Conservation (phyloP, 1,140 invertebrate species). For the Aphelenchoides avenae region DNA sequence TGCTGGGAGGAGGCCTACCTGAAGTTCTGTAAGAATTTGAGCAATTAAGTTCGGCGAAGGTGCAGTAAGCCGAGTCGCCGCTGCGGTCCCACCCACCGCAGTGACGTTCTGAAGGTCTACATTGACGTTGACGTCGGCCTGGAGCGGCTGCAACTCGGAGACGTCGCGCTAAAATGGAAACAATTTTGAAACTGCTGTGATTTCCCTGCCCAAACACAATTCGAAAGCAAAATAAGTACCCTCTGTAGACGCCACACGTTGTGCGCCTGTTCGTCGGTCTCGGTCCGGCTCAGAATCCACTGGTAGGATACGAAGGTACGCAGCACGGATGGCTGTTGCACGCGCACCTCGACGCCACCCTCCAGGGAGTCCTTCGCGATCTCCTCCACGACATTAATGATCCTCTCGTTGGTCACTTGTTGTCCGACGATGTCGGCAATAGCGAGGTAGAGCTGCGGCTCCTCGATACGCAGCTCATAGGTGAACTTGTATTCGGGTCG, state of each 20-base stretch:
- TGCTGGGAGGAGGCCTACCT: too few species aligned
- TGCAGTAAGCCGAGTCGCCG: too few species aligned
- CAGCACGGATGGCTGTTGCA: conserved; percentile 5
- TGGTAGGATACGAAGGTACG: conserved; percentile 11
- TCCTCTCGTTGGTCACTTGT: neutral
- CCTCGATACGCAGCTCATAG: conserved; percentile 14
- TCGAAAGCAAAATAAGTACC: too few species aligned
- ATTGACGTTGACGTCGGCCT: too few species aligned
- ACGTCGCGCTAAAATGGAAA: too few species aligned
- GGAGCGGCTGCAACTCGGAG: too few species aligned
- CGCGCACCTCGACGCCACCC: conserved; percentile 7
- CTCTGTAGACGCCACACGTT: conserved; percentile 5
- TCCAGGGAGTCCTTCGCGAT: neutral
- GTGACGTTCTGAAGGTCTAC: too few species aligned
- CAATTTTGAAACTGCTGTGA: too few species aligned
- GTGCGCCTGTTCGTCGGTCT: conserved; percentile 3
- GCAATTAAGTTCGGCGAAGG: too few species aligned
- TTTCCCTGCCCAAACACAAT: too few species aligned
- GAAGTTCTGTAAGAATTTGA: too few species aligned
- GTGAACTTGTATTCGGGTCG: conserved; percentile 13
- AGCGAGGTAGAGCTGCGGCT: conserved; percentile 14
- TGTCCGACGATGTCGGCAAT: neutral
- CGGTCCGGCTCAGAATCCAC: conserved; percentile 10
- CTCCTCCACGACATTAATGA: conserved; percentile 6
- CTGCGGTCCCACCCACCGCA: too few species aligned